Conservation (phyloP, 2,888 invertebrate genomes). For the Tinea trinotella region DNA sequence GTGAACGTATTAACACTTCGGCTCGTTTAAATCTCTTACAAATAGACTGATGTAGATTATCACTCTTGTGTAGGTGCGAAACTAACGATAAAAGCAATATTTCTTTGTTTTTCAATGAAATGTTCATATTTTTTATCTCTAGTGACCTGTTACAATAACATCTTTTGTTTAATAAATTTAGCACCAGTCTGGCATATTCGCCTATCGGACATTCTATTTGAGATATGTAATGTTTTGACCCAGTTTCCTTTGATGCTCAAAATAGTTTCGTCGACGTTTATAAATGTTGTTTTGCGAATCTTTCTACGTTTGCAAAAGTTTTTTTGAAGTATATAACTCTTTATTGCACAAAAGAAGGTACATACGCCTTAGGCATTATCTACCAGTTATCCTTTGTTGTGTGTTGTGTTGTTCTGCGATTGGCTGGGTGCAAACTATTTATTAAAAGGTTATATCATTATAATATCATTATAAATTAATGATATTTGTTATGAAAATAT, state of each 20-base stretch:
- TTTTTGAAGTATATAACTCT: no score
- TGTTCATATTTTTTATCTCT: not conserved
- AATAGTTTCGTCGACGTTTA: not conserved
- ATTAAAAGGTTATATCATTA: no score
- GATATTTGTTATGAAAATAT: no score
- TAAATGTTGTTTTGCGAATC: not conserved
- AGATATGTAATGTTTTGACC: constrained; percentile 3
- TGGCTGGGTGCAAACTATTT: no score
- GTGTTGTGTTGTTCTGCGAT: no score
- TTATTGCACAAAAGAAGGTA: no score
- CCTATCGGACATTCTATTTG: constrained; percentile 8
- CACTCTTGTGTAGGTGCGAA: not conserved
- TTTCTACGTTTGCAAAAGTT: no score
- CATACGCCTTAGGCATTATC: no score
- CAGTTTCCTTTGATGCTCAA: not conserved
- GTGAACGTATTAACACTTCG: not conserved
- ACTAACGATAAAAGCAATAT: not conserved
- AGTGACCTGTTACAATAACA: not conserved
- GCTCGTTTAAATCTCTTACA: not conserved
- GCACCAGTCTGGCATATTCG: constrained; percentile 3
- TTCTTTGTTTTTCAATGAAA: constrained; percentile 2
- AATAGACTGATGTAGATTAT: not conserved
- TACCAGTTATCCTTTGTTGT: no score
- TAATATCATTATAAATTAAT: no score
- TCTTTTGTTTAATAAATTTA: not conserved